These are phyloP conservation scores for Copidosoma aretas DNA, from an alignment of 2,888 invertebrate species.

Conservation along the genomic window DNA sequence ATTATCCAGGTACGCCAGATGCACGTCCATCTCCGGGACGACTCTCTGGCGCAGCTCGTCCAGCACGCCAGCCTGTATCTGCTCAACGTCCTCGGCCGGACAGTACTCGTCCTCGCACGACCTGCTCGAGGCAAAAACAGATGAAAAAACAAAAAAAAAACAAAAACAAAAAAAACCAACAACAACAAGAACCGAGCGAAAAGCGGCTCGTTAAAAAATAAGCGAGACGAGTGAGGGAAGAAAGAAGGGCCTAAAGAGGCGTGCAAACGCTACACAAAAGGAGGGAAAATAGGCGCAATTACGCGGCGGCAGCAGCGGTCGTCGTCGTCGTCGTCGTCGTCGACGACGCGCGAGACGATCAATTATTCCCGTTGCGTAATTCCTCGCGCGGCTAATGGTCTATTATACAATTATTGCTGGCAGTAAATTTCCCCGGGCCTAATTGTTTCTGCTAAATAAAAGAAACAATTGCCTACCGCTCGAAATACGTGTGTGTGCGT, in stretches of 20 bases:
- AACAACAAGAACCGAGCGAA: too few relatives aligned
- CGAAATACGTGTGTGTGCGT: too few relatives aligned
- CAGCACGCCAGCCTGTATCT: conserved; percentile 75
- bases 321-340: too few relatives aligned
- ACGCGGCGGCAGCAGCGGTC: conserved; percentile 4
- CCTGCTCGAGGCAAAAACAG: conserved; percentile 55
- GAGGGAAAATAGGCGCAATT: conserved; percentile 20
- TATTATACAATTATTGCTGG: conserved; percentile 41
- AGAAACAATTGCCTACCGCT: conserved; percentile 27
- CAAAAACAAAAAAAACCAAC: conserved; percentile 43
- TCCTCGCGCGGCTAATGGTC: conserved; percentile 37
- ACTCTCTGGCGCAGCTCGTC: conserved; percentile 63
- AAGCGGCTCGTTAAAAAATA: conserved; percentile 11
- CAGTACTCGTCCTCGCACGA: conserved; percentile 91
- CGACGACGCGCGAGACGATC: conserved; percentile 25
- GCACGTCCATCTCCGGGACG: conserved; percentile 49
- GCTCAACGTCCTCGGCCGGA: conserved; percentile 81
- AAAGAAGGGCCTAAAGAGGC: conserved; percentile 24
- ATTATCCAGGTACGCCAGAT: conserved; percentile 50
- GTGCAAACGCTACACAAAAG: conserved; percentile 6
- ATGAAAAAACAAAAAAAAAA: conserved; percentile 3
- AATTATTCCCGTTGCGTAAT: conserved; percentile 38
- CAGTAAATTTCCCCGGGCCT: conserved; percentile 36
- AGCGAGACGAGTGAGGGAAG: conserved; percentile 31
- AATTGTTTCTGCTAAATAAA: conserved; percentile 40